Base-by-base conservation (phyloP, 2,888 invertebrate species). In the Candidula unifasciata region DNA sequence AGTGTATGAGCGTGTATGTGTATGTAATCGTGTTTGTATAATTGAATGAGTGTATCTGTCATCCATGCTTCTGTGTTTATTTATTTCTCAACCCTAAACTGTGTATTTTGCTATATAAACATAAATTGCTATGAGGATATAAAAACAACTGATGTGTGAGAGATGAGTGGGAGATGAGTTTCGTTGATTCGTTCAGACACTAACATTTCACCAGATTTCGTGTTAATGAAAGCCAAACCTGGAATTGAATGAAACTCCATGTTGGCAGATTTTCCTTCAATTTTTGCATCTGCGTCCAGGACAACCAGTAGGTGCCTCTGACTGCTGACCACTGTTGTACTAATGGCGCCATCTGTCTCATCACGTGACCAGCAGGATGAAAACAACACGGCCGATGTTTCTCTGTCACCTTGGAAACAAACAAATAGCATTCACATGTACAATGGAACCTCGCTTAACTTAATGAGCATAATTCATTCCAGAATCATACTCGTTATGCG, bases 211-310 rank as follows among this genome's bases (percentile, higher is more conserved):
- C 33, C 10, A 8, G 13, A 73, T 73, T 73, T 44, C 1, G 18
- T 44, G n/a, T 44, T n/a, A 37, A 44, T n/a, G n/a, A 3, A 44
- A 44, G 18, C 10, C 78, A 78, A 64, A 78, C 78, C 78, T 78
- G 78, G 78, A 24, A 78, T 64, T n/a, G 78, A 78, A 64, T 78
- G 78, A 52, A 35, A 78, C n/a, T 21, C 35, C 37, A 78, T 24
- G 13, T 10, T 78, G 37, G n/a, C 13, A 21, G 78, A 30, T n/a
- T 78, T 37, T 27, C 78, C 78, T 35, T 78, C 35, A 33, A 30
- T 57, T 35, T 33, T 57, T 35, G 78, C 78, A 78, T 78, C 78
- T 60, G 78, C 57, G 64, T 78, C 64, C 33, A 78, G 54, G 37
- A 78, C 57, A 30, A 78, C 18, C 8, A 78, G 78, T 3, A 78